phyloP scores from a whole-genome alignment of 2,113 vertebrate species.

The Cryptotis parvus region DNA sequence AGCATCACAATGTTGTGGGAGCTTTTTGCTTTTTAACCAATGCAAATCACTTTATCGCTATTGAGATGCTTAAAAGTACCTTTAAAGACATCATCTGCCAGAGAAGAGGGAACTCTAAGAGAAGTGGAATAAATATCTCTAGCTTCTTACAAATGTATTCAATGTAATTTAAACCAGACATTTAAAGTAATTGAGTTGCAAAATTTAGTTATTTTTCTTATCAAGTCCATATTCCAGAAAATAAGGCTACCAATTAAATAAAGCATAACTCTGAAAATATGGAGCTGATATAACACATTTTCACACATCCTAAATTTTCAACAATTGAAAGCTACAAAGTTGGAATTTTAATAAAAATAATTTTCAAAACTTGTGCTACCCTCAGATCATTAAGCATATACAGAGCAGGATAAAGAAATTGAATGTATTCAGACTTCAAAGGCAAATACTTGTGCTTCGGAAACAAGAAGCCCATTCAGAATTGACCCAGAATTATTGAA shows the following conservation, averaged over 20 bases:
- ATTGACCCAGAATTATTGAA: slow-evolving; percentile 51
- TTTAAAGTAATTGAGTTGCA: slow-evolving; percentile 53
- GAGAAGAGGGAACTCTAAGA: background rate
- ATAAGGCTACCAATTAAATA: slow-evolving; percentile 36
- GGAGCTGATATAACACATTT: background rate
- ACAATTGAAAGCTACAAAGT: slow-evolving; percentile 54
- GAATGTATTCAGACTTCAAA: slow-evolving; percentile 34
- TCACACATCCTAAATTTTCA: slow-evolving; percentile 27
- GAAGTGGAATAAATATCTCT: background rate
- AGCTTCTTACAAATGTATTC: slow-evolving; percentile 6
- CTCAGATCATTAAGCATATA: slow-evolving; percentile 38
- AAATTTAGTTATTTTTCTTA: slow-evolving; percentile 66
- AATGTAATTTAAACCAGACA: slow-evolving; percentile 56
- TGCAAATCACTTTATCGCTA: slow-evolving; percentile 18
- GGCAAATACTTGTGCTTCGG: slow-evolving; percentile 8
- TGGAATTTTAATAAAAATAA: slow-evolving; percentile 54
- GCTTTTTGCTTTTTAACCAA: background rate
- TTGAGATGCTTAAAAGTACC: background rate
- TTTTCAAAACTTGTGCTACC: slow-evolving; percentile 61
- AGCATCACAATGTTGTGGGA: background rate
- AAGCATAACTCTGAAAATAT: background rate
- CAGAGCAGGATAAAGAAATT: slow-evolving; percentile 32
- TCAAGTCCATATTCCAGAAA: slow-evolving; percentile 18
- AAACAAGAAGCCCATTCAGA: slow-evolving; percentile 47
- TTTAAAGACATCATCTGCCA: slow-evolving; percentile 42